Conservation (phyloP, 2,797 vertebrate genomes). For the Macropus fuliginosus region DNA sequence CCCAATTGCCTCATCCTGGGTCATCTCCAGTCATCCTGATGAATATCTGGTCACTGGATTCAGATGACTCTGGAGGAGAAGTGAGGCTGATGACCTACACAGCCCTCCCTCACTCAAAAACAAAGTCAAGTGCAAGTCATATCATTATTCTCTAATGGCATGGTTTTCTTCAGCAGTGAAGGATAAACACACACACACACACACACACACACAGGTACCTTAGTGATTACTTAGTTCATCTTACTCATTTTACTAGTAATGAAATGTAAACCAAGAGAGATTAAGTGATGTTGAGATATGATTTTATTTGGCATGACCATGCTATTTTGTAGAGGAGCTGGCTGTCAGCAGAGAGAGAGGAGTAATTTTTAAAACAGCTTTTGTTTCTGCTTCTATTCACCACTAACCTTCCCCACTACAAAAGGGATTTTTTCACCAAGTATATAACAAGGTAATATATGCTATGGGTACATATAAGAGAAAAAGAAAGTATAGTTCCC, state of each 20-base stretch:
- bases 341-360: background rate
- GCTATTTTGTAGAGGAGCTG: background rate
- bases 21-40: too few relatives aligned
- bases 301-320: background rate
- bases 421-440: background rate
- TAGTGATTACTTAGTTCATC: background rate
- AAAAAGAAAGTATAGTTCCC: background rate
- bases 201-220: background rate
- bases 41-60: too few relatives aligned
- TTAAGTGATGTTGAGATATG: background rate
- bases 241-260: background rate
- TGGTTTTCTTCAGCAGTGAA: too few relatives aligned
- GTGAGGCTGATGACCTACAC: too few relatives aligned
- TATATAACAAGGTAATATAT: background rate
- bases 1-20: too few relatives aligned
- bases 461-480: background rate
- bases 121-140: too few relatives aligned
- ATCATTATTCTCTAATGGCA: too few relatives aligned
- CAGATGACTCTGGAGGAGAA: too few relatives aligned
- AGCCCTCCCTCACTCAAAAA: too few relatives aligned
- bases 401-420: background rate
- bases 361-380: background rate
- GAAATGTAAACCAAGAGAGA: background rate
- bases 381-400: background rate
- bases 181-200: too few relatives aligned